A percentile compares a stretch with the other conserved stretches of the same genome.
Conservation (phyloP, 2,888 invertebrate genomes). For the Apodemia mormo region DNA sequence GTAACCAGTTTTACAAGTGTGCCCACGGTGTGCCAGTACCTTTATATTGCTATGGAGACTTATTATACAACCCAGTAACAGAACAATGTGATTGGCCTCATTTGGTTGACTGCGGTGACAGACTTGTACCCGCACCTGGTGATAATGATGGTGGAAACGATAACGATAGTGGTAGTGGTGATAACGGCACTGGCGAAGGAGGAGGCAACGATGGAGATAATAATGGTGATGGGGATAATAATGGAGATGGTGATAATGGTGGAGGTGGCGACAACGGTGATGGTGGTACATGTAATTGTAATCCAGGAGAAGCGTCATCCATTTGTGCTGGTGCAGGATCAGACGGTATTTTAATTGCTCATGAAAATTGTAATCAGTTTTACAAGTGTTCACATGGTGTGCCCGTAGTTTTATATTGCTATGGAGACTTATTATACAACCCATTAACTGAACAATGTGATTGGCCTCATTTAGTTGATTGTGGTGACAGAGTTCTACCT, state of each 20-base stretch:
- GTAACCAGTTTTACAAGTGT: constrained; percentile 47
- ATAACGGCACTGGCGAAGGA: neutral
- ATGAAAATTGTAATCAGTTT: constrained; percentile 41
- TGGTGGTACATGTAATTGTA: constrained; percentile 41
- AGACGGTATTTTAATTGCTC: constrained; percentile 28
- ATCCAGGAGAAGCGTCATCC: constrained; percentile 40
- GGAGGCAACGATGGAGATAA: neutral
- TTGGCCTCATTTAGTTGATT: constrained; percentile 44
- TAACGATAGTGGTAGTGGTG: constrained; percentile 14
- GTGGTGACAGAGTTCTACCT: constrained; percentile 35
- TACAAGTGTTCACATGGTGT: constrained; percentile 44
- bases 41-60: constrained; percentile 36
- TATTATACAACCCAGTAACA: constrained; percentile 43
- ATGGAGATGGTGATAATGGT: constrained; percentile 21
- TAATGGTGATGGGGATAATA: constrained; percentile 15
- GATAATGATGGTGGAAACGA: constrained; percentile 19
- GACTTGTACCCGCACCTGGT: constrained; percentile 34
- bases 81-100: constrained; percentile 47
- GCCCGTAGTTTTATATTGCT: constrained; percentile 41
- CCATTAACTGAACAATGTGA: constrained; percentile 44
- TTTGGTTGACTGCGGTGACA: constrained; percentile 44
- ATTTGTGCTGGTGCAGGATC: constrained; percentile 28
- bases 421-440: constrained; percentile 40
- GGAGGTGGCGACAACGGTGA: constrained; percentile 24
- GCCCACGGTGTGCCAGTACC: constrained; percentile 39